Percentiles rank a stretch among this genome's conserved stretches.
These are phyloP conservation scores for Holocentrus rufus DNA, from an alignment of 2,797 vertebrate genomes.

Conservation along the genomic window DNA sequence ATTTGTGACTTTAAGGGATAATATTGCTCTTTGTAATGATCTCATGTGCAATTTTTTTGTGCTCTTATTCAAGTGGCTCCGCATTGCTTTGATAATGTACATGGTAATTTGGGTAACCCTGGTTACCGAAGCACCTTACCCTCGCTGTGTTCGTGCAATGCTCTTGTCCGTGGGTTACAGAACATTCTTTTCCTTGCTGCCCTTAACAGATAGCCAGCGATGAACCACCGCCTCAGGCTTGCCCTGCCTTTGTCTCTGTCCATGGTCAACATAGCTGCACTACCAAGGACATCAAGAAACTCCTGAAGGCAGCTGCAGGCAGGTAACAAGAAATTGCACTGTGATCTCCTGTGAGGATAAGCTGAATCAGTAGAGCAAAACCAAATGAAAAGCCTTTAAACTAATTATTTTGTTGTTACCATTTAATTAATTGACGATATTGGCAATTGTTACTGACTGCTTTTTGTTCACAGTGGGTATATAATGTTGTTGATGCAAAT, in stretches of 20 bases:
- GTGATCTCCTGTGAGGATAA: conserved; percentile 20
- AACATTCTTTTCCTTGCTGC: conserved; percentile 26
- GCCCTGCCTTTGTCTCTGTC: conserved; percentile 90
- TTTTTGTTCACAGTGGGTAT: neutral
- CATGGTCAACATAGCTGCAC: conserved; percentile 92
- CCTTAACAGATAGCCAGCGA: conserved; percentile 90
- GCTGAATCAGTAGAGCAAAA: neutral
- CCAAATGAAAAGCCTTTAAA: neutral
- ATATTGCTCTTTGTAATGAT: too few relatives aligned
- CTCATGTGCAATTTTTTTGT: neutral
- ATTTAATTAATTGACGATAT: neutral
- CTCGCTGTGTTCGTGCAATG: neutral
- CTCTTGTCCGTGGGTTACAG: neutral
- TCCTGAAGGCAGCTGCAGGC: conserved; percentile 90
- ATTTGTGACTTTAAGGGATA: too few relatives aligned
- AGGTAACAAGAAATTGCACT: conserved; percentile 80
- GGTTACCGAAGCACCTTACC: neutral
- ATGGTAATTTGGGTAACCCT: neutral
- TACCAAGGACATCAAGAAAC: conserved; percentile 92
- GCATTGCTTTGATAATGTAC: neutral
- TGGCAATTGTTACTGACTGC: neutral
- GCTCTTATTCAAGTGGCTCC: neutral
- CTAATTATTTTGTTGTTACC: neutral
- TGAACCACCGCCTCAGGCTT: conserved; percentile 90
- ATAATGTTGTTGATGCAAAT: neutral